Percentiles rank a stretch among this genome's conserved stretches.
Evolutionary conservation across 2,888 invertebrate genomes (phyloP).

Genomic region (Pyrocoelia pectoralis): DNA sequence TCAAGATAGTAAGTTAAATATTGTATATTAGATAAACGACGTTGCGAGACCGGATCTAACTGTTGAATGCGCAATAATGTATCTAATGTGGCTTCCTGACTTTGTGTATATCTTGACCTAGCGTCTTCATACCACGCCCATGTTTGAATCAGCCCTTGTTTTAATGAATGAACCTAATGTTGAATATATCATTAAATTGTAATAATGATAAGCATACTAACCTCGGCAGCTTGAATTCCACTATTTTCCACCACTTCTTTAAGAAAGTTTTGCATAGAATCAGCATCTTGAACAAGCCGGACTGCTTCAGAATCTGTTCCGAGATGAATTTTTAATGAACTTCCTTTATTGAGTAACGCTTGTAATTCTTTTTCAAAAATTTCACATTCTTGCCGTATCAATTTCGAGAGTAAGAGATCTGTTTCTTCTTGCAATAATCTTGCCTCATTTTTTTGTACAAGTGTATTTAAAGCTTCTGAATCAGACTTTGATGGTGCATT

Average conservation of each 20-base stretch:
- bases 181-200: too few relatives aligned
- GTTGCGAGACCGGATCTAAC: slow-evolving; percentile 72
- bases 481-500: neutral
- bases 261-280: slow-evolving; percentile 67
- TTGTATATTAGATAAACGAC: slow-evolving; percentile 74
- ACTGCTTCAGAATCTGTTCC: slow-evolving; percentile 67
- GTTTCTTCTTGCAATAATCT: slow-evolving; percentile 45
- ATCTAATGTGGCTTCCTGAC: slow-evolving; percentile 52
- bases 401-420: slow-evolving; percentile 62
- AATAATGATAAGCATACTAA: too few relatives aligned
- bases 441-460: slow-evolving; percentile 9
- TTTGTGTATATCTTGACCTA: slow-evolving; percentile 60
- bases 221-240: slow-evolving; percentile 67
- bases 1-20: slow-evolving; percentile 76
- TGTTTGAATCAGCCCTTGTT: slow-evolving; percentile 63
- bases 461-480: neutral
- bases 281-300: slow-evolving; percentile 62
- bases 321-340: slow-evolving; percentile 63
- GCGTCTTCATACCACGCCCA: slow-evolving; percentile 68
- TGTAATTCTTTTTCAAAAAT: slow-evolving; percentile 72
- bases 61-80: slow-evolving; percentile 56
- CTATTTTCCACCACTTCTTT: slow-evolving; percentile 70
- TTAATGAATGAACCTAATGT: slow-evolving; percentile 58
- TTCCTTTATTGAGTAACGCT: slow-evolving; percentile 66
- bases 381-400: slow-evolving; percentile 71